Base-by-base conservation (phyloP, 1,140 invertebrate species). In the Arctopsyche grandis region DNA sequence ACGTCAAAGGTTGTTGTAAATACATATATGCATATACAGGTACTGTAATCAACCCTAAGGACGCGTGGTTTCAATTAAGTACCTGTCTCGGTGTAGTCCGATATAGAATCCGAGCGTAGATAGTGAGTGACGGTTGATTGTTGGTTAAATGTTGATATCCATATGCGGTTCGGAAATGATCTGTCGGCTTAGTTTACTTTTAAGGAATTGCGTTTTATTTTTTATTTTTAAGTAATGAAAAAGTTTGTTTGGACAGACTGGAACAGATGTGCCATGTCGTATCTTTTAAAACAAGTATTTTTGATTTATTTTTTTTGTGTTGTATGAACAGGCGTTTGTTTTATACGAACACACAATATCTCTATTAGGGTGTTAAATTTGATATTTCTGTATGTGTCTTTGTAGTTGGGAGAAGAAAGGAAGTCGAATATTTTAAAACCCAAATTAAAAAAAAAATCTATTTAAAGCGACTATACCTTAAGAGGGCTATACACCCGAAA, bases 151-250 rank as follows among this genome's bases (percentile, higher is more conserved):
- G 29, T 52, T 52, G 3, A 3, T 52, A 5, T n/a, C 12, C 10
- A 3, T 52, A 3, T 19, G 9, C 56, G 19, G 9, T 60, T 19
- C 56, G 14, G 56, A 19, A 60, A 60, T 60, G 56, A 60, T 60
- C 48, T n/a, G 12, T 52, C 56, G 56, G 16, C 19, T 38, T 4
- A 38, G 29, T 38, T 38, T 38, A 7, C 29, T 38, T 38, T 38
- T 38, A 38, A 38, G 3, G 29, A 7, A 38, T 38, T 38, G 29
- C 16, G 16, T 60, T 60, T 60, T 21, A 19, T 21, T 19, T 21
- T n/a, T 66, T 66, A 66, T 24, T 66, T 66, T 66, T 12, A 29
- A 22, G 21, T 26, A 66, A 66, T 66, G 63, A 10, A 60, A 60
- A 19, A 24, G 63, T 66, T 66, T 66, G 22, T 66, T 66, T 66